Evolutionary conservation across 1,140 invertebrate genomes (phyloP), one percentile per base, ranked within the genome.

Genomic region (Camponotus pennsylvanicus): DNA sequence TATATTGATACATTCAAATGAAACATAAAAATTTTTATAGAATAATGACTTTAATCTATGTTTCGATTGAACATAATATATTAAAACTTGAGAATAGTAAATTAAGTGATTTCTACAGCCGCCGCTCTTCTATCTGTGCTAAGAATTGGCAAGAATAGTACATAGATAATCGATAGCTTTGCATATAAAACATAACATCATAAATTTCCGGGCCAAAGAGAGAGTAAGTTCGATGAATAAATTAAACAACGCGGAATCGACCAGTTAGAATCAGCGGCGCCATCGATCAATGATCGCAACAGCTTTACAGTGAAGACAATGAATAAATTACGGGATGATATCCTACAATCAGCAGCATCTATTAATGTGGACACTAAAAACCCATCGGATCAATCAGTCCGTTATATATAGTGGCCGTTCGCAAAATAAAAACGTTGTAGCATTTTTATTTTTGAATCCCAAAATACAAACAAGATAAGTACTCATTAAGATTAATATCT

Each of bases 211-310:
- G 13, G 27, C 40, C 15, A 83, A 75, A 83, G 32, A 82, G 69
- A 73, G 55, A 59, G 27, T 6, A 34, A 55, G 79, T 61, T 75
- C 69, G 55, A 83, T 73, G 79, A 83, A 83, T 83, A 83, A 83
- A 83, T 83, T 64, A 49, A 61, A 82, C 67, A 59, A 61, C 66
- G 67, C 52, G 52, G 15, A 1, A 18, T 49, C 6, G 27, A 27
- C 55, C 79, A 45, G 79, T 67, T 37, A 52, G 55, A 73, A 82
- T 59, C 67, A 82, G 64, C 67, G 67, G 40, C 79, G 67, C 40
- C 55, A 82, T 82, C 79, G 37, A 82, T 82, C 79, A 82, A 61
- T 69, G 27, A 83, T 83, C 52, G 69, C 79, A 49, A 83, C 37
- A 71, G 55, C 40, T 83, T 55, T 45, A 55, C 55, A 61, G 32